phyloP scores from a whole-genome alignment of 2,113 vertebrate genomes.

The Craseonycteris thonglongyai region DNA sequence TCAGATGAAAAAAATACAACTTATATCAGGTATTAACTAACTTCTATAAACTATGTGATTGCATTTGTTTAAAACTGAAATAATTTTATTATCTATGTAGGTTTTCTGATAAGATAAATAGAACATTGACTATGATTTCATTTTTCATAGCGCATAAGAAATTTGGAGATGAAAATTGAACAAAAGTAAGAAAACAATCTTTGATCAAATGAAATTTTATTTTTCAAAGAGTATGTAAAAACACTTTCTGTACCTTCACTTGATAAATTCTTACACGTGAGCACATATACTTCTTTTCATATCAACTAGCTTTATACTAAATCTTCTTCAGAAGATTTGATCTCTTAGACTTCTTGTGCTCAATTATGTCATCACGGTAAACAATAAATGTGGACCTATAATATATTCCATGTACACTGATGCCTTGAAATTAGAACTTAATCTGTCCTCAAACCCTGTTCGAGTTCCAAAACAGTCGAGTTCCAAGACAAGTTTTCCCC shows the following conservation, averaged over 20 bases:
- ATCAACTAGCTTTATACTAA: not conserved
- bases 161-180: not conserved
- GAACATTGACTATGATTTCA: not conserved
- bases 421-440: no score
- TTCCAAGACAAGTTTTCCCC: no score
- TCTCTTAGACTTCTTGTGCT: not conserved
- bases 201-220: not conserved
- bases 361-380: not conserved
- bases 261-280: not conserved
- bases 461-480: no score
- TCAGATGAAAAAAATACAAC: not conserved
- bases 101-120: not conserved
- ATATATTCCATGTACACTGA: no score
- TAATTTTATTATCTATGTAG: not conserved
- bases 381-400: not conserved
- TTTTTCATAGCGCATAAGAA: not conserved
- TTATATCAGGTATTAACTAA: not conserved
- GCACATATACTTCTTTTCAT: not conserved
- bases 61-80: not conserved
- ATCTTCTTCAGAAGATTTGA: not conserved
- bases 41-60: not conserved
- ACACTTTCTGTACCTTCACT: not conserved
- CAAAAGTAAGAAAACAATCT: not conserved
- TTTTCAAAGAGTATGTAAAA: not conserved
- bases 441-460: no score